phyloP scores from a whole-genome alignment of 2,797 vertebrate species.

The Amblyopsis hoosieri region DNA sequence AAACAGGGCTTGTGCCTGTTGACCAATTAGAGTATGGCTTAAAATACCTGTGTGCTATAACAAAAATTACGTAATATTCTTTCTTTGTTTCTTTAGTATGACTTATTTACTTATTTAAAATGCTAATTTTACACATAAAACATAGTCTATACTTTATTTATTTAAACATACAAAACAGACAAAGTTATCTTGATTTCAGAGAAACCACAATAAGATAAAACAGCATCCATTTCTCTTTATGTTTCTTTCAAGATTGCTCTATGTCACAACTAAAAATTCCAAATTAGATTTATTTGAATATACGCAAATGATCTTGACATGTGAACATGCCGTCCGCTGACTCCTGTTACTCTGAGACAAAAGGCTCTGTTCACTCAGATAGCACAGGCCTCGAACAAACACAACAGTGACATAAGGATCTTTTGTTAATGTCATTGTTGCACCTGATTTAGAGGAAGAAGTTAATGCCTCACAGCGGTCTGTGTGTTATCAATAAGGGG shows the following conservation, averaged over 20 bases:
- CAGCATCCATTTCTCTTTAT: neutral
- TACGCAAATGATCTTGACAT: constrained; percentile 24
- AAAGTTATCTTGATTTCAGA: neutral
- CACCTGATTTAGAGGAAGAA: constrained; percentile 34
- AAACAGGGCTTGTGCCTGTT: too few species aligned
- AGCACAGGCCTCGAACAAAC: constrained; percentile 3
- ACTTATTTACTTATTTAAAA: neutral
- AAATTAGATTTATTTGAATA: constrained; percentile 40
- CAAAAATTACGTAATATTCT: neutral
- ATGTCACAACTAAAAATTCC: neutral
- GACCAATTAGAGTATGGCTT: too few species aligned
- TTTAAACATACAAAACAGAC: neutral
- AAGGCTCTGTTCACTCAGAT: constrained; percentile 23
- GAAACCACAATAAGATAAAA: neutral
- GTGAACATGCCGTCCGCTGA: constrained; percentile 3
- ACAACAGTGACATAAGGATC: neutral
- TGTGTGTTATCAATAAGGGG: constrained; percentile 33
- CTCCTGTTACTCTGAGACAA: constrained; percentile 19
- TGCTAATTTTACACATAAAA: neutral
- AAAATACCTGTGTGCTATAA: too few species aligned
- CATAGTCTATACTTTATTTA: neutral
- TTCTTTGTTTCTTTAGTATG: neutral
- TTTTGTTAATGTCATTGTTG: constrained; percentile 28
- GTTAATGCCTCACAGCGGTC: constrained; percentile 19
- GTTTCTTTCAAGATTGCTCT: neutral